Evolutionary conservation across 2,113 vertebrate species (phyloP).

Genomic region (Hippotragus niger): DNA sequence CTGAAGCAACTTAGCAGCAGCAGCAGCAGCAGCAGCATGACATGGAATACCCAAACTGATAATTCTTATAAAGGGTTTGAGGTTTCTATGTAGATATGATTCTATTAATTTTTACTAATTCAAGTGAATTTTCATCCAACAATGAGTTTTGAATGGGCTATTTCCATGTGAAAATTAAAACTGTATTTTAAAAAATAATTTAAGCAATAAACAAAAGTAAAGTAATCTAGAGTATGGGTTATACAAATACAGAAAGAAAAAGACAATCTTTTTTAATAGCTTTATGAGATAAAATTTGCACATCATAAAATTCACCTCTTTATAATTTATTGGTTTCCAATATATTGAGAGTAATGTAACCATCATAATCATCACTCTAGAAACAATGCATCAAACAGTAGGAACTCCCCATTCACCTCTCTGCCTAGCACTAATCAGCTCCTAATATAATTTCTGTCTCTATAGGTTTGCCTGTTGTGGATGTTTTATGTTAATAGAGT

Average conservation of each 20-base stretch:
- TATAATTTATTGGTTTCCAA: not conserved
- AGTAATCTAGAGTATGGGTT: not conserved
- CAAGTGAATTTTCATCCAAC: not conserved
- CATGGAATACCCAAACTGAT: not conserved
- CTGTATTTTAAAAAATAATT: not conserved
- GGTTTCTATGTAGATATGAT: not conserved
- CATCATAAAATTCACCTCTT: not conserved
- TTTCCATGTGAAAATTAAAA: not conserved
- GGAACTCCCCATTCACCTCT: not conserved
- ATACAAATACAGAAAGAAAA: not conserved
- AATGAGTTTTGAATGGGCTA: not conserved
- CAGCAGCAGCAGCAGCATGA: not conserved
- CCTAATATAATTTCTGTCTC: not conserved
- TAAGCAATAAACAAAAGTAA: not conserved
- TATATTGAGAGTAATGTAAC: not conserved
- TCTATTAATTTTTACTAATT: not conserved
- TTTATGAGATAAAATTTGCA: not conserved
- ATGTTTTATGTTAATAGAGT: not conserved
- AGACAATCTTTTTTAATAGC: not conserved
- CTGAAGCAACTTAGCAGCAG: not conserved
- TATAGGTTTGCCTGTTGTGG: not conserved
- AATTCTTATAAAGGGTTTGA: not conserved
- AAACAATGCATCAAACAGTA: not conserved
- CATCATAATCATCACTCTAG: not conserved
- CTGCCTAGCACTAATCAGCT: not conserved